These are phyloP conservation scores for Cenopis cana DNA, from an alignment of 2,888 invertebrate species.

Conservation along the genomic window DNA sequence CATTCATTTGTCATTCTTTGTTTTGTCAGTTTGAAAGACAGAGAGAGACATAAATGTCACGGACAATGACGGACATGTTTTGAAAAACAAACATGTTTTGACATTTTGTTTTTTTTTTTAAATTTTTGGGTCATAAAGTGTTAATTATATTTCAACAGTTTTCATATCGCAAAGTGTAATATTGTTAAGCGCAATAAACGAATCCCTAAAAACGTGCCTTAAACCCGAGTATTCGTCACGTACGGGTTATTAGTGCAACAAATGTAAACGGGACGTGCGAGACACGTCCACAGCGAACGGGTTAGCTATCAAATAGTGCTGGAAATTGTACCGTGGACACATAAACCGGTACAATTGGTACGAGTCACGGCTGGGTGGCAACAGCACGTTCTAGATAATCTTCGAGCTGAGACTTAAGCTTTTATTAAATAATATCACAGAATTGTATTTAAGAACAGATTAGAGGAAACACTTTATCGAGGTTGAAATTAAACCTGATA, in stretches of 20 bases:
- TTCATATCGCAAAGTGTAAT: background rate
- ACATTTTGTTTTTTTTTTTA: too few relatives aligned
- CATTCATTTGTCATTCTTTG: too few relatives aligned
- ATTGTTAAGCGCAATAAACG: background rate
- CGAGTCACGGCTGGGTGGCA: background rate
- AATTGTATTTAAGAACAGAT: background rate
- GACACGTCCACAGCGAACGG: conserved; percentile 28
- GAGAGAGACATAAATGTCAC: too few relatives aligned
- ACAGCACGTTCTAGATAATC: background rate
- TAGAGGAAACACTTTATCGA: background rate
- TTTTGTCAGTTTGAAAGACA: too few relatives aligned
- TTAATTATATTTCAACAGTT: too few relatives aligned
- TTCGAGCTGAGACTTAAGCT: background rate
- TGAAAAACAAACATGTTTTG: too few relatives aligned
- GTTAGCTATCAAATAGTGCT: conserved; percentile 31
- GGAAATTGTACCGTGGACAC: conserved; percentile 9
- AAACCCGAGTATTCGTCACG: conserved; percentile 19
- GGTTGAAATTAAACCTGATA: too few relatives aligned
- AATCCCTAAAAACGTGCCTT: conserved; percentile 12
- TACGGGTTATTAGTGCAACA: conserved; percentile 38
- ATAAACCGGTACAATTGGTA: conserved; percentile 21
- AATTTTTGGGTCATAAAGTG: too few relatives aligned
- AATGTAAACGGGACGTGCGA: conserved; percentile 30
- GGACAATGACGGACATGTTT: too few relatives aligned
- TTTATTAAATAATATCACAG: background rate